Conservation (phyloP, 2,888 invertebrate species). For the Stenoptilia bipunctidactyla region DNA sequence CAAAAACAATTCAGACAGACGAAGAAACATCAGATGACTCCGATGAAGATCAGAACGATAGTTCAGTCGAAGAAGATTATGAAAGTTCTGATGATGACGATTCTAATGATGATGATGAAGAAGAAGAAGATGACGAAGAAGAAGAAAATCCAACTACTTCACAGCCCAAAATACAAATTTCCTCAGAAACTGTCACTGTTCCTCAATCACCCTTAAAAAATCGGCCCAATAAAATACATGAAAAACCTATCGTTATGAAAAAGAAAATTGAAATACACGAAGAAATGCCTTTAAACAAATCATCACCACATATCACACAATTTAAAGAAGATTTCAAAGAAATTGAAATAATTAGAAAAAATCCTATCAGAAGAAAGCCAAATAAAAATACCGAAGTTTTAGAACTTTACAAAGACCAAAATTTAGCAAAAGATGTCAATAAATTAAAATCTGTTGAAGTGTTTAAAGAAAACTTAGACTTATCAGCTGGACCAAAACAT, state of each 20-base stretch:
- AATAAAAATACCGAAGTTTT: constrained; percentile 36
- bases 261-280: constrained; percentile 56
- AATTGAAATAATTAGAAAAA: constrained; percentile 53
- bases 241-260: constrained; percentile 36
- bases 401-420: constrained; percentile 51
- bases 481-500: constrained; percentile 44
- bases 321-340: constrained; percentile 57
- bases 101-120: constrained; percentile 19
- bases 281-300: constrained; percentile 43
- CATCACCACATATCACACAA: constrained; percentile 42
- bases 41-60: constrained; percentile 18
- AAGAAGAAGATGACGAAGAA: constrained; percentile 19
- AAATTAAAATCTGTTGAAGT: constrained; percentile 54
- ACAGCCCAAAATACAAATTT: constrained; percentile 17
- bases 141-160: constrained; percentile 19
- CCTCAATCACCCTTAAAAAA: constrained; percentile 33
- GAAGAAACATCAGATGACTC: constrained; percentile 15
- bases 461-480: constrained; percentile 41
- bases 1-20: constrained; percentile 8
- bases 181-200: constrained; percentile 43
- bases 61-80: constrained; percentile 18
- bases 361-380: constrained; percentile 22
- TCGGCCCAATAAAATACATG: constrained; percentile 22
- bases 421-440: constrained; percentile 51
- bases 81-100: constrained; percentile 20